Percentiles rank a stretch among this genome's conserved stretches.
Evolutionary conservation across 2,113 vertebrate species (phyloP).

Genomic region (Sciurus niger): DNA sequence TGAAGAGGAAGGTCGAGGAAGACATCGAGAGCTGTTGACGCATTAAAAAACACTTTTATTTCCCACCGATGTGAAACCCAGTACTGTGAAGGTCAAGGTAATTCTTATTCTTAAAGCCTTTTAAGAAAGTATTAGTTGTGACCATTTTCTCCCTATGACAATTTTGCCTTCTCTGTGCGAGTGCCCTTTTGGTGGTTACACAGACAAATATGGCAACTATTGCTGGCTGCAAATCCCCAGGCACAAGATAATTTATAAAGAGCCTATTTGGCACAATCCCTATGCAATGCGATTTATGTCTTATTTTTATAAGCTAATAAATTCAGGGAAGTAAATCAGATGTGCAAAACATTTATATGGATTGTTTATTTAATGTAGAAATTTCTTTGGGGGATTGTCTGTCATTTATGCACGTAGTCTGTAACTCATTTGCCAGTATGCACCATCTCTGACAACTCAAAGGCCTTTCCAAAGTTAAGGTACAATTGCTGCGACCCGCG

Average conservation of each 20-base stretch:
- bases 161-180: neutral
- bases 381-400: constrained; percentile 35
- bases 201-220: neutral
- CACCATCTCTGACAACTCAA: neutral
- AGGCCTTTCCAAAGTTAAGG: neutral
- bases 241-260: neutral
- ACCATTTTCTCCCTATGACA: neutral
- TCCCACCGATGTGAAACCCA: neutral
- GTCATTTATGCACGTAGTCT: neutral
- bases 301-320: constrained; percentile 56
- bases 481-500: neutral
- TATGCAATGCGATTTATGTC: neutral
- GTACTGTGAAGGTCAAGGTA: neutral
- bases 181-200: neutral
- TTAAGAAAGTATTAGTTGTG: neutral
- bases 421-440: neutral
- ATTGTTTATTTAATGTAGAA: constrained; percentile 38
- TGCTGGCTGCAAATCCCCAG: neutral
- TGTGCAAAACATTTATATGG: neutral
- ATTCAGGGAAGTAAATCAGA: constrained; percentile 10
- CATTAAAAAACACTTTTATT: neutral
- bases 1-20: neutral
- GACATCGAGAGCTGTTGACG: neutral
- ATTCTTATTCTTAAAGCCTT: constrained; percentile 6
- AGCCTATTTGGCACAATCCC: neutral